Evolutionary conservation across 1,140 invertebrate species (phyloP), one percentile per base, ranked within the genome.

Genomic region (Megathymus violae): DNA sequence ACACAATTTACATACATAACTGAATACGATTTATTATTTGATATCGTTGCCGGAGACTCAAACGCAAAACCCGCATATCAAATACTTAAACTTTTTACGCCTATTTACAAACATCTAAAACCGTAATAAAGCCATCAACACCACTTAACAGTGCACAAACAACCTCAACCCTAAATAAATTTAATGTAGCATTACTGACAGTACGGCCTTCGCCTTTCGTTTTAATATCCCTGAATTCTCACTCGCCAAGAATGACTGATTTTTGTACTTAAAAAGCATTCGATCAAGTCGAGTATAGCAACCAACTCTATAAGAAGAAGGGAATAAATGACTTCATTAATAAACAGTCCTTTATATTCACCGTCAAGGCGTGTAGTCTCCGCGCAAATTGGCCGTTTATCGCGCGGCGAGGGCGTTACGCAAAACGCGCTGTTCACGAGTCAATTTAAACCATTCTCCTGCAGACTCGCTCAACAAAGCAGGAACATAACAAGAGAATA

Each of bases 341-440:
- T 70, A 64, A 56, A 60, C 63, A 44, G 34, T 65, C 64, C 64
- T 76, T 84, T 79, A 77, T 78, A 78, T 76, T 77, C 69, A 56
- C 46, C 59, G 65, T 66, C 48, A 65, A 74, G 62, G 69, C 66
- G 66, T 73, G 72, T 64, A 76, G 73, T 66, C 71, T 76, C 67
- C 50, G 54, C 59, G 63, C 65, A 83, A 85, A 88, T 83, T 85
- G 83, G 62, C 74, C 80, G 78, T 88, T 85, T 88, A 85, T 72
- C 54, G 78, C 69, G 61, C 54, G 44, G 71, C 47, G 52, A 76
- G 56, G 63, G 68, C 70, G 68, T 82, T 73, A 85, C 72, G 74
- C 70, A 67, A 68, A 80, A 78, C 65, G 67, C 77, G 51, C 69
- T 64, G 64, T 85, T 85, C 74, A 74, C 64, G 66, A 83, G 64